Evolutionary conservation across 2,888 invertebrate species (phyloP).

Genomic region (Quadroppia sp.): DNA sequence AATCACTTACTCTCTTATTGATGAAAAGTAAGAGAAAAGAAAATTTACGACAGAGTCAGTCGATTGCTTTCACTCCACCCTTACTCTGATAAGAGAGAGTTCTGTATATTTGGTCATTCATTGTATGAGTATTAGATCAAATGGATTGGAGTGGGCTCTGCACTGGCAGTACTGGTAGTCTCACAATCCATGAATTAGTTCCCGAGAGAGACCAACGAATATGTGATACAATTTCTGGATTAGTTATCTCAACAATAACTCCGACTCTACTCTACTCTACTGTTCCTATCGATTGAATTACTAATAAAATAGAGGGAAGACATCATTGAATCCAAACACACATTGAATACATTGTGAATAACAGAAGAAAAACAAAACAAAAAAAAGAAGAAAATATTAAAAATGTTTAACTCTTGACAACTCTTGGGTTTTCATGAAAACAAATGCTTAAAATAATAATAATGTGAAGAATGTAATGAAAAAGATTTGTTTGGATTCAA

Average conservation of each 20-base stretch:
- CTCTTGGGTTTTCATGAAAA: not conserved
- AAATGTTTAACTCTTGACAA: constrained; percentile 12
- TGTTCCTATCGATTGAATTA: too few species aligned
- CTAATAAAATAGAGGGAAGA: not conserved
- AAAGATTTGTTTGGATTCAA: not conserved
- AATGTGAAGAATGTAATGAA: too few species aligned
- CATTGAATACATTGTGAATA: too few species aligned
- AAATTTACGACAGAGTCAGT: not conserved
- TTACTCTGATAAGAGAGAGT: constrained; percentile 32
- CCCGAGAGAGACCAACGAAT: constrained; percentile 10
- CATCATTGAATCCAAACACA: too few species aligned
- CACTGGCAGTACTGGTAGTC: not conserved
- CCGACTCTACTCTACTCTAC: not conserved
- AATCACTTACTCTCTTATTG: constrained; percentile 41
- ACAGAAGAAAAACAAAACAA: too few species aligned
- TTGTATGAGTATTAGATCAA: not conserved
- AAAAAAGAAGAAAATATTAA: too few species aligned
- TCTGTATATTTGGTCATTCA: not conserved
- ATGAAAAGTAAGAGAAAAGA: constrained; percentile 10
- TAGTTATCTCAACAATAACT: constrained; percentile 12
- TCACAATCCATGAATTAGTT: constrained; percentile 17
- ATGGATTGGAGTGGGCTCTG: constrained; percentile 2
- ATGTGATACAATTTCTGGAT: constrained; percentile 32
- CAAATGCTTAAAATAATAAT: not conserved
- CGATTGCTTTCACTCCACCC: constrained; percentile 9